These are phyloP conservation scores for Leiothrix lutea DNA, from an alignment of 2,113 vertebrate species.

Conservation along the genomic window DNA sequence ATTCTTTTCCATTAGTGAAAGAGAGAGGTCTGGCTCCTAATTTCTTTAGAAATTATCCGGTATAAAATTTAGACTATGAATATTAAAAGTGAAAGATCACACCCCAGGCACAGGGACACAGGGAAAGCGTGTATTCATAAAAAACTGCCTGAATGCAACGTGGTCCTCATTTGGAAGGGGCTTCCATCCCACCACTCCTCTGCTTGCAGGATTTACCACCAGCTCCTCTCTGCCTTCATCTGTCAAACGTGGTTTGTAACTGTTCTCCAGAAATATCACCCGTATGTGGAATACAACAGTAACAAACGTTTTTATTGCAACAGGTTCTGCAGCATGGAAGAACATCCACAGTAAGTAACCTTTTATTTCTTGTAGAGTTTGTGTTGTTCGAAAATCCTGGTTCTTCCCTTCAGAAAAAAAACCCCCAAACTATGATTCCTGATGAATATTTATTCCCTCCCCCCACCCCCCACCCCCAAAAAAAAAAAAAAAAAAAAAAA, in stretches of 20 bases:
- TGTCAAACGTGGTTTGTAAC: slow-evolving; percentile 1
- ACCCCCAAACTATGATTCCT: background rate
- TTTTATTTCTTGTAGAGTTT: slow-evolving; percentile 37
- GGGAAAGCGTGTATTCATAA: background rate
- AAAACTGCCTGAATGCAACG: background rate
- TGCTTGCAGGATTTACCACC: slow-evolving; percentile 25
- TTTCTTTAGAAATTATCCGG: background rate
- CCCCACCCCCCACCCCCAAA: background rate
- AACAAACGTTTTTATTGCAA: slow-evolving; percentile 73
- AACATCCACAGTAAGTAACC: slow-evolving; percentile 68
- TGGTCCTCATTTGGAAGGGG: slow-evolving; percentile 23
- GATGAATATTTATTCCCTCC: background rate
- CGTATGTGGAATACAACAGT: slow-evolving; percentile 54
- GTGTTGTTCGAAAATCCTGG: background rate
- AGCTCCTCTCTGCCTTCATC: slow-evolving; percentile 31
- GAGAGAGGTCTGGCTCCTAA: background rate
- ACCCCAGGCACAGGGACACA: background rate
- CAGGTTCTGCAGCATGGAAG: slow-evolving; percentile 73
- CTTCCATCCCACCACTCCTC: background rate
- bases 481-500: background rate
- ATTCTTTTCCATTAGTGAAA: background rate
- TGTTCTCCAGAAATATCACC: slow-evolving; percentile 28
- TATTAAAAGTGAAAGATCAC: slow-evolving; percentile 15
- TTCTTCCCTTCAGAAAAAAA: background rate
- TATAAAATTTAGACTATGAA: slow-evolving; percentile 9